Percentiles rank a stretch among this genome's conserved stretches.
These are phyloP conservation scores for Atherinomorus stipes DNA, from an alignment of 2,113 vertebrate genomes.

Conservation along the genomic window DNA sequence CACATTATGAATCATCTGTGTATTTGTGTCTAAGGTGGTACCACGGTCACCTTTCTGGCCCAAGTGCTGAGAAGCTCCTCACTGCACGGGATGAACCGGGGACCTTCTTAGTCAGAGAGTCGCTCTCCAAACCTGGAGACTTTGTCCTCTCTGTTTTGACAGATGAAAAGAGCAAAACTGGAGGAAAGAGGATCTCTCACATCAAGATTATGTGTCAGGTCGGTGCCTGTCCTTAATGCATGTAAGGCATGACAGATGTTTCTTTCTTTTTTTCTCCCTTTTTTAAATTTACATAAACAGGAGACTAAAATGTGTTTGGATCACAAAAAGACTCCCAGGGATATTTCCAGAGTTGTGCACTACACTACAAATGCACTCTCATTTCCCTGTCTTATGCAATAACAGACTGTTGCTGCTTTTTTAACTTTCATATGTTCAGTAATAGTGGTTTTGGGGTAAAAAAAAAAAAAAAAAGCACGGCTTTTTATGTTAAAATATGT, in stretches of 20 bases:
- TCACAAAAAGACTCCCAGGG: conserved; percentile 21
- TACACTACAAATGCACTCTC: conserved; percentile 41
- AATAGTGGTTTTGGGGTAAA: neutral
- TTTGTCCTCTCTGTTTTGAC: conserved; percentile 93
- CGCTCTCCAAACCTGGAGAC: conserved; percentile 95
- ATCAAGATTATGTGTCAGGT: conserved; percentile 97
- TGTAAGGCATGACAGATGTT: neutral
- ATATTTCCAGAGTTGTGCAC: conserved; percentile 58
- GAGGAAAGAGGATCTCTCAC: conserved; percentile 88
- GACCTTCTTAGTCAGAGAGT: conserved; percentile 94
- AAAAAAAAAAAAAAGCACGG: neutral
- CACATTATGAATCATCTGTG: neutral
- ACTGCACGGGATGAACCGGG: conserved; percentile 85
- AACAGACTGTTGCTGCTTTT: conserved; percentile 21
- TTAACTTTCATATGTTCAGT: conserved; percentile 3
- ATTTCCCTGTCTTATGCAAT: conserved; percentile 58
- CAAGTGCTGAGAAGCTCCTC: conserved; percentile 91
- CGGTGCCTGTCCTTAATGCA: conserved; percentile 33
- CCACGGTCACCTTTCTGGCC: conserved; percentile 94
- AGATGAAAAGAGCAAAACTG: conserved; percentile 82
- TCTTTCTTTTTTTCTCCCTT: neutral
- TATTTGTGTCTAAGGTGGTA: conserved; percentile 86
- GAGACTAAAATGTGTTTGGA: neutral
- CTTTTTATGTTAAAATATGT: too few relatives aligned
- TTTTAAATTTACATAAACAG: conserved; percentile 6